These are phyloP conservation scores for Heliconius aoede DNA, from an alignment of 2,888 invertebrate species.

Conservation along the genomic window DNA sequence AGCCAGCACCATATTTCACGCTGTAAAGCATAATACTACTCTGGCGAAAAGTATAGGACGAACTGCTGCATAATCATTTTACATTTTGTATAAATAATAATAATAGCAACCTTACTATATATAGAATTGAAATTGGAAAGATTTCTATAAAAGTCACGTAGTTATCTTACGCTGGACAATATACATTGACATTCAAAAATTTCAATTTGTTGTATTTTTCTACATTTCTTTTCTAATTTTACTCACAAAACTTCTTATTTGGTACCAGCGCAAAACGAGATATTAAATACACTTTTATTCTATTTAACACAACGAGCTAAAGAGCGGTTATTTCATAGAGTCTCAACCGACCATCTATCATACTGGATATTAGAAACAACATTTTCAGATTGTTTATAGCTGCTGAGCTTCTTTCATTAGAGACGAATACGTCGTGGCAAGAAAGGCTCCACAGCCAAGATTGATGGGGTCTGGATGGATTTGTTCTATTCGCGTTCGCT, in stretches of 20 bases:
- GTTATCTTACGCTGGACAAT: too few relatives aligned
- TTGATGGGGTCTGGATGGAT: slow-evolving; percentile 80
- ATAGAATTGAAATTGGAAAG: not conserved
- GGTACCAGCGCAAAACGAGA: not conserved
- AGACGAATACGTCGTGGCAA: slow-evolving; percentile 73
- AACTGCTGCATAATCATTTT: too few relatives aligned
- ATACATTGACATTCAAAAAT: not conserved
- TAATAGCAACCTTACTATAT: slow-evolving; percentile 1
- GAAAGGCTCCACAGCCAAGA: slow-evolving; percentile 69
- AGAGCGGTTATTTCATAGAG: slow-evolving; percentile 30
- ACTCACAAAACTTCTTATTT: not conserved
- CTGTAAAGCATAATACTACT: too few relatives aligned
- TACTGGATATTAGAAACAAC: slow-evolving; percentile 76
- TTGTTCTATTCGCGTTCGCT: slow-evolving; percentile 81
- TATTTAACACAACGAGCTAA: slow-evolving; percentile 28
- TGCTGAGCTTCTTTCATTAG: slow-evolving; percentile 82
- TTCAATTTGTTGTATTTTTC: not conserved
- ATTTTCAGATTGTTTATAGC: slow-evolving; percentile 80
- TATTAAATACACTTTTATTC: slow-evolving; percentile 18
- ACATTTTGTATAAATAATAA: not conserved
- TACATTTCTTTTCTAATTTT: too few relatives aligned
- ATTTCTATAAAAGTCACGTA: not conserved
- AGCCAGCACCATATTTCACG: too few relatives aligned
- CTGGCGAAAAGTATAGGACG: too few relatives aligned
- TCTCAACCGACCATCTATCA: slow-evolving; percentile 66